These are phyloP conservation scores for Empis livida DNA, from an alignment of 2,888 invertebrate species.

Conservation along the genomic window DNA sequence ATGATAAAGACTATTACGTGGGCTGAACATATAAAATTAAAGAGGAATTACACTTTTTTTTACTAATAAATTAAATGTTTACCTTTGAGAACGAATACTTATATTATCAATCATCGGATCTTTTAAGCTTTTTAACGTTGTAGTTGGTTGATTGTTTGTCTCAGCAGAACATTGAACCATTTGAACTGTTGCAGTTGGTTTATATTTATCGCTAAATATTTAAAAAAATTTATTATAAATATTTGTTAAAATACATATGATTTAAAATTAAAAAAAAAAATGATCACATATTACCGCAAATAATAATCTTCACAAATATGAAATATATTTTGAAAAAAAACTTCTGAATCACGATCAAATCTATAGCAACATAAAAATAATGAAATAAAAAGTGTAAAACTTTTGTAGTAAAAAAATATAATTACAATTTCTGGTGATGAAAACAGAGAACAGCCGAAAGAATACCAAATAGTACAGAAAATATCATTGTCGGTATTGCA, in stretches of 20 bases:
- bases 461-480: slow-evolving; percentile 51
- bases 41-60: background rate
- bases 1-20: slow-evolving; percentile 42
- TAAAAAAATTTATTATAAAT: background rate
- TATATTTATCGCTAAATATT: slow-evolving; percentile 10
- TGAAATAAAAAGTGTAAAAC: slow-evolving; percentile 4
- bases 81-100: slow-evolving; percentile 34
- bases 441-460: slow-evolving; percentile 62
- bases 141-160: slow-evolving; percentile 42
- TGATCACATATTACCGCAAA: slow-evolving; percentile 4
- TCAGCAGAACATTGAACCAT: slow-evolving; percentile 47
- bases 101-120: slow-evolving; percentile 35
- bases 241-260: background rate
- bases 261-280: slow-evolving; percentile 16
- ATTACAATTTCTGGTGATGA: slow-evolving; percentile 66
- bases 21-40: no score
- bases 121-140: slow-evolving; percentile 46
- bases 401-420: slow-evolving; percentile 21
- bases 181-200: slow-evolving; percentile 40
- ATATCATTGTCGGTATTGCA: slow-evolving; percentile 52
- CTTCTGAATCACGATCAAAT: slow-evolving; percentile 49
- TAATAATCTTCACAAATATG: slow-evolving; percentile 54
- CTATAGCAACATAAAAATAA: slow-evolving; percentile 35
- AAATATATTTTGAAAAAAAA: slow-evolving; percentile 55
- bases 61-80: background rate